These are phyloP conservation scores for Gallinago media DNA, from an alignment of 2,113 vertebrate species.

Conservation along the genomic window DNA sequence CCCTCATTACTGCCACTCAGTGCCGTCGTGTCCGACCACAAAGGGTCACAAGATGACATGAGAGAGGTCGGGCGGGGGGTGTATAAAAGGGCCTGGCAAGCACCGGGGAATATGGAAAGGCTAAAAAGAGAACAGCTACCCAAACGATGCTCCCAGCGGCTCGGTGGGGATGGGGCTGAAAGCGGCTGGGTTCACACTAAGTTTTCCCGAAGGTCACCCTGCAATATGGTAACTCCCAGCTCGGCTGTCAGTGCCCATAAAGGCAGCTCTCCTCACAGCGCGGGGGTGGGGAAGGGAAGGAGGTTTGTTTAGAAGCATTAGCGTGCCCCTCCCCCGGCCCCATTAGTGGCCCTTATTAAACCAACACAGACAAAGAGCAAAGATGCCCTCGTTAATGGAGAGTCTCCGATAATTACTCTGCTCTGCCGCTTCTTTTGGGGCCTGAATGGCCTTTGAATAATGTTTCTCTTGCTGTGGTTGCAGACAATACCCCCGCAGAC, in stretches of 20 bases:
- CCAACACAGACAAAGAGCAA: slow-evolving; percentile 84
- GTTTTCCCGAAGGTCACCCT: slow-evolving; percentile 72
- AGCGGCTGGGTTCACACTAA: slow-evolving; percentile 57
- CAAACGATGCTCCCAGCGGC: slow-evolving; percentile 15
- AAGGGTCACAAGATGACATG: slow-evolving; percentile 51
- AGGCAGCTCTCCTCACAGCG: slow-evolving; percentile 61
- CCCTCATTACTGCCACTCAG: slow-evolving; percentile 34
- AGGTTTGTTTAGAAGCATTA: slow-evolving; percentile 85
- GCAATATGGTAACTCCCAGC: slow-evolving; percentile 74
- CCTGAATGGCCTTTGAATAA: slow-evolving; percentile 86
- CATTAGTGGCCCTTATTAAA: slow-evolving; percentile 86
- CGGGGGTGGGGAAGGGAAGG: slow-evolving; percentile 60
- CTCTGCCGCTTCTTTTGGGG: slow-evolving; percentile 78
- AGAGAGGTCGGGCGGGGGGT: neutral
- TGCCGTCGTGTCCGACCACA: slow-evolving; percentile 46
- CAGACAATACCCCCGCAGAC: slow-evolving; percentile 80
- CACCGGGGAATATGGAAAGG: neutral
- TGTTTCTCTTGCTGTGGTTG: slow-evolving; percentile 84
- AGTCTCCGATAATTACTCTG: slow-evolving; percentile 85
- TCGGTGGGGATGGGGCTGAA: slow-evolving; percentile 30
- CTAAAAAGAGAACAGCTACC: slow-evolving; percentile 27
- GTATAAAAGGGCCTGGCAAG: neutral
- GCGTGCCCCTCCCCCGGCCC: slow-evolving; percentile 75
- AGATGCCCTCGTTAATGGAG: slow-evolving; percentile 83
- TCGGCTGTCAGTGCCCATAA: slow-evolving; percentile 69